A percentile compares a stretch with the other conserved stretches of the same genome.
Evolutionary conservation across 2,888 invertebrate species (phyloP).

Genomic region (Drosophila testacea): DNA sequence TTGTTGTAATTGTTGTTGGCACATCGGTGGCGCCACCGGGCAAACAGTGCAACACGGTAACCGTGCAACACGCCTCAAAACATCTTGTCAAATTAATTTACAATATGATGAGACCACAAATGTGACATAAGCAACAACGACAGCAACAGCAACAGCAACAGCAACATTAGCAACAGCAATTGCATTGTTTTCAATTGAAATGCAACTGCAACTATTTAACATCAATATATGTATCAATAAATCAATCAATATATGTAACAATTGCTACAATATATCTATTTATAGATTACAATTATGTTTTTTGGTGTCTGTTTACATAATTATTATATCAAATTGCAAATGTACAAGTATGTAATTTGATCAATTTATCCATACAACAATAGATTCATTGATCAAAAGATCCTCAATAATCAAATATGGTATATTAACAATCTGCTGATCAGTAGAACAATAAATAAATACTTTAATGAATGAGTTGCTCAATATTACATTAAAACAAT

Average conservation of each 20-base stretch:
- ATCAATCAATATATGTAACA: constrained; percentile 2
- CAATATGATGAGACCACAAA: constrained; percentile 48
- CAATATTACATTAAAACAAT: background rate
- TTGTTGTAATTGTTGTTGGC: constrained; percentile 80
- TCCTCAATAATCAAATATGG: too few relatives aligned
- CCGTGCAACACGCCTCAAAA: constrained; percentile 39
- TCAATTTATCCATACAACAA: background rate
- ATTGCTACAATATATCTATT: background rate
- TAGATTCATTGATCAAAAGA: background rate
- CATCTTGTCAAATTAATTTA: constrained; percentile 80
- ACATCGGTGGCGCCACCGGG: constrained; percentile 67
- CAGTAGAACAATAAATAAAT: background rate
- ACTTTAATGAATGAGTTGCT: background rate
- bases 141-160: too few relatives aligned
- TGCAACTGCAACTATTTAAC: constrained; percentile 9
- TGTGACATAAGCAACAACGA: constrained; percentile 41
- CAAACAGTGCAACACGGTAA: constrained; percentile 18
- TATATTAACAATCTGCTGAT: background rate
- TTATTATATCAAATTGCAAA: background rate
- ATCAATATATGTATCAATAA: background rate
- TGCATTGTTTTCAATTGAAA: constrained; percentile 10
- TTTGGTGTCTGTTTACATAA: too few relatives aligned
- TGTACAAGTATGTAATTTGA: background rate
- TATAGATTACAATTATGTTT: background rate
- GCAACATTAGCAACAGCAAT: background rate